phyloP scores from a whole-genome alignment of 2,888 invertebrate genomes.

The Oasisia sp. region DNA sequence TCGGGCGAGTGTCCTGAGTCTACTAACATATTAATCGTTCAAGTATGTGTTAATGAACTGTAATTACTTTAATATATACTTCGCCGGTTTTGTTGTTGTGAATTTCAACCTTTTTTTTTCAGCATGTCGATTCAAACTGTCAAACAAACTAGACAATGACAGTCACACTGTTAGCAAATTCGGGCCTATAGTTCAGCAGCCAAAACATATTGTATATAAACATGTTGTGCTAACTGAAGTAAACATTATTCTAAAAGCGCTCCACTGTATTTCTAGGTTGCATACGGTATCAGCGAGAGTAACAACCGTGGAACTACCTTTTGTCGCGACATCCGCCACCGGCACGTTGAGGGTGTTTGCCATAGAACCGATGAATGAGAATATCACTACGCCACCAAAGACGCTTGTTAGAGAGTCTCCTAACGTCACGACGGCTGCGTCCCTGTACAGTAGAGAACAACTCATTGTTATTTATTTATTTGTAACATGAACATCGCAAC shows the following conservation, averaged over 20 bases:
- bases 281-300: background rate
- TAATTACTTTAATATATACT: no score
- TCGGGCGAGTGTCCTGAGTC: no score
- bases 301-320: constrained; percentile 44
- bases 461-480: background rate
- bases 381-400: constrained; percentile 48
- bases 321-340: constrained; percentile 58
- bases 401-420: constrained; percentile 59
- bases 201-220: background rate
- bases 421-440: constrained; percentile 57
- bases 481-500: background rate
- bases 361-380: constrained; percentile 63
- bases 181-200: no score
- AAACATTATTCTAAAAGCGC: background rate
- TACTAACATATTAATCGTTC: no score
- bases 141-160: no score
- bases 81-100: no score
- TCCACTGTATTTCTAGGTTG: background rate
- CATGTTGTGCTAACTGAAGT: background rate
- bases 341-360: constrained; percentile 53
- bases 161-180: no score
- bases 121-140: no score
- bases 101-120: no score
- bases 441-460: constrained; percentile 44
- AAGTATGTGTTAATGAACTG: no score